These are phyloP conservation scores for Cantharis flavilabris DNA, from an alignment of 2,888 invertebrate species.

Conservation along the genomic window DNA sequence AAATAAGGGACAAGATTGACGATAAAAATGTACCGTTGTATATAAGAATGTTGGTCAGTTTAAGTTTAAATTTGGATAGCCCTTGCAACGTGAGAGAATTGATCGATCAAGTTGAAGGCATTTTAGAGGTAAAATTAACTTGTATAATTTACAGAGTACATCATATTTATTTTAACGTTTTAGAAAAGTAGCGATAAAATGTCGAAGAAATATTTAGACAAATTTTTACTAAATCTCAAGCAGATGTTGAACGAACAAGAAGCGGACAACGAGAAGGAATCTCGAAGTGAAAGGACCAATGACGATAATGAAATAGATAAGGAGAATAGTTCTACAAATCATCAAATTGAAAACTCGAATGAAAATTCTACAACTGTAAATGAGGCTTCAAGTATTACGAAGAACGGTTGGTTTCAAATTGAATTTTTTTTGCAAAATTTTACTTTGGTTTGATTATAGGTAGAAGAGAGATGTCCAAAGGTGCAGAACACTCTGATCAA, in stretches of 20 bases:
- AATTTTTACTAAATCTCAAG: constrained; percentile 12
- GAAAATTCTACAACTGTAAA: neutral
- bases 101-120: constrained; percentile 15
- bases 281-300: neutral
- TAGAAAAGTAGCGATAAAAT: constrained; percentile 18
- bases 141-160: neutral
- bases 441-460: neutral
- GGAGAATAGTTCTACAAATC: neutral
- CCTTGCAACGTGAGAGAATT: constrained; percentile 14
- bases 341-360: neutral
- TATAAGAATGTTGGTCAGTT: constrained; percentile 24
- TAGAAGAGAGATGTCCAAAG: neutral
- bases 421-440: neutral
- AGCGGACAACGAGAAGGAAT: neutral
- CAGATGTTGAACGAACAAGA: neutral
- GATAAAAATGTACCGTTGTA: constrained; percentile 22
- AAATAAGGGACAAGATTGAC: constrained; percentile 22
- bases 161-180: neutral
- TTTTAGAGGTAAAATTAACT: constrained; percentile 12
- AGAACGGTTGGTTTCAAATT: neutral
- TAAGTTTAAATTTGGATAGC: constrained; percentile 19
- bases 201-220: constrained; percentile 9
- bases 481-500: neutral
- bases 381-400: neutral
- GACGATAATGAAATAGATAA: neutral